Conservation (phyloP, 2,113 vertebrate genomes). For the Psammodynastes pulverulentus region DNA sequence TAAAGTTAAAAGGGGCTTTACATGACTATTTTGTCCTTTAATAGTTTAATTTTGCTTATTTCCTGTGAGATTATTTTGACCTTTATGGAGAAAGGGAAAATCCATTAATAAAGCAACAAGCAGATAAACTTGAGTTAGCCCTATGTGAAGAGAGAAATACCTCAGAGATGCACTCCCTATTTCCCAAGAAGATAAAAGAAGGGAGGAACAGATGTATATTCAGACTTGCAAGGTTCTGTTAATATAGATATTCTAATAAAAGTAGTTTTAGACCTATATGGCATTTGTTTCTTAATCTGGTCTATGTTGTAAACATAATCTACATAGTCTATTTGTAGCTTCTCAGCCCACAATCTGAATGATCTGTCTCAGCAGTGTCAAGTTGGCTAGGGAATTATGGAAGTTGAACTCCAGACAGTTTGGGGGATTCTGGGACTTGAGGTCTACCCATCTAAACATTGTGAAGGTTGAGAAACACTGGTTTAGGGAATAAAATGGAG, state of each 20-base stretch:
- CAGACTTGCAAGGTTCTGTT: neutral
- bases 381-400: neutral
- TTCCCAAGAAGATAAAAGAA: neutral
- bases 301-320: neutral
- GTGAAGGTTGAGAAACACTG: neutral
- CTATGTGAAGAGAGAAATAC: neutral
- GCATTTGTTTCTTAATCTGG: neutral
- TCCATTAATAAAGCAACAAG: neutral
- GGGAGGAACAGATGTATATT: neutral
- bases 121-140: neutral
- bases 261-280: neutral
- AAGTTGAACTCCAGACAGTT: neutral
- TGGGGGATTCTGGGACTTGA: neutral
- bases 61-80: neutral
- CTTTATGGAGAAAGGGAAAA: neutral
- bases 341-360: neutral
- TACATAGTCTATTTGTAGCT: neutral
- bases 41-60: too few relatives aligned
- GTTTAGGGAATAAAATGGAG: neutral
- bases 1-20: neutral
- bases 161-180: neutral
- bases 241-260: neutral
- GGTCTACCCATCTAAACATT: neutral
- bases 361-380: neutral
- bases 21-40: neutral